Evolutionary conservation across 2,888 invertebrate species (phyloP), one percentile per base, ranked within the genome.

Genomic region (Drosophila prolongata): DNA sequence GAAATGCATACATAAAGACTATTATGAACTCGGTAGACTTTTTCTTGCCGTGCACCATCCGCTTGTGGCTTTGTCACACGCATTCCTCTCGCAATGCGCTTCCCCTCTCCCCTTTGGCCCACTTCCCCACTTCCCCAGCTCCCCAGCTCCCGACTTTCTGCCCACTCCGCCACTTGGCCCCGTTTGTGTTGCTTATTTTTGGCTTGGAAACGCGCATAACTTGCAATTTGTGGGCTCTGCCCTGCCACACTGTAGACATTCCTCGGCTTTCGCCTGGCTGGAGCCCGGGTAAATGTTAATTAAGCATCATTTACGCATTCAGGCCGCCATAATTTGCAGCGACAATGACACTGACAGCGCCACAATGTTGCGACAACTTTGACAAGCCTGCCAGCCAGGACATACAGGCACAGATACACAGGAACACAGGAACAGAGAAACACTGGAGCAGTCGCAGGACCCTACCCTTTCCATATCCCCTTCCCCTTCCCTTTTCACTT

Each of bases 241-340:
- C 16, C 58, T 16, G 16, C 42, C 38, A 14, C 69, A 57, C 35
- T 24, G 59, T 34, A 24, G 71, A 61, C 56, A 57, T 62, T 50
- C 53, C 42, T 40, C 27, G 52, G 19, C 55, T 34, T 24, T 47
- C 46, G 56, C 72, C 52, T 50, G 72, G 54, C 66, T 76, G 65
- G 69, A 44, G 76, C 66, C 70, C 70, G 76, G 68, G 80, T 80
- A 82, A 83, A 83, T 83, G 82, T 83, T 83, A 83, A 83, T 83
- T 83, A 83, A 83, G 87, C 87, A 87, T 82, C 84, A 82, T 82
- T 87, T 82, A 87, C 82, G 82, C 82, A 87, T 82, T 87, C 81
- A 74, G 82, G 87, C 85, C 79, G 79, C 85, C 87, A 83, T 83
- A 83, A 83, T 83, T 83, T 80, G 78, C 83, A 76, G 71, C 49